phyloP scores from a whole-genome alignment of 1,140 invertebrate genomes.

The Centruroides vittatus region DNA sequence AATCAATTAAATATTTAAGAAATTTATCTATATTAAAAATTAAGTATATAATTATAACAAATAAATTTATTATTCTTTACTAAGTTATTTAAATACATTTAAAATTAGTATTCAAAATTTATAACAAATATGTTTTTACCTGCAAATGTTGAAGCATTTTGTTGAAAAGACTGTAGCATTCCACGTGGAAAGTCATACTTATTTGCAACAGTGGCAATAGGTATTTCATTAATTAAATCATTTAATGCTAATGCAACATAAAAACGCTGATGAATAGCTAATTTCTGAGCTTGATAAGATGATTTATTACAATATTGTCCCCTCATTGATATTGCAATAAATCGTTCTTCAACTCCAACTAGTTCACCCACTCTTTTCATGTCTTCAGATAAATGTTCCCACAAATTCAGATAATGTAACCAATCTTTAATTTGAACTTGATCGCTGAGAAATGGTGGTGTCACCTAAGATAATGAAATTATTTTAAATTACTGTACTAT shows the following conservation, averaged over 20 bases:
- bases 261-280: slow-evolving; percentile 51
- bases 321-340: slow-evolving; percentile 61
- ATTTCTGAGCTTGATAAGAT: slow-evolving; percentile 32
- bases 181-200: slow-evolving; percentile 80
- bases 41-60: too few relatives aligned
- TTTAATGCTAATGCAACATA: slow-evolving; percentile 81
- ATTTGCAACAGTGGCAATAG: slow-evolving; percentile 54
- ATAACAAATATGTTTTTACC: slow-evolving; percentile 36
- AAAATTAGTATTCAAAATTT: too few relatives aligned
- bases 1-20: too few relatives aligned
- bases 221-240: slow-evolving; percentile 83
- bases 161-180: slow-evolving; percentile 77
- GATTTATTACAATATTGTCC: slow-evolving; percentile 38
- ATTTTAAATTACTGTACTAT: neutral
- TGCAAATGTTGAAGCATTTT: slow-evolving; percentile 88
- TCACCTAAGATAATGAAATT: slow-evolving; percentile 49
- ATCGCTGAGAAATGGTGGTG: slow-evolving; percentile 18
- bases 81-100: too few relatives aligned
- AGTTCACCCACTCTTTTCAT: slow-evolving; percentile 74
- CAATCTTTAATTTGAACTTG: slow-evolving; percentile 51
- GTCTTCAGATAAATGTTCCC: slow-evolving; percentile 61
- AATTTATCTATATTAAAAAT: too few relatives aligned
- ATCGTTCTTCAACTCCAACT: slow-evolving; percentile 82
- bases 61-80: too few relatives aligned
- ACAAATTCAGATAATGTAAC: slow-evolving; percentile 68